Percentiles rank a stretch among this genome's conserved stretches.
Evolutionary conservation across 64 coral and sea anemone species (phyloP).

Genomic region (Catalaphyllia jardinei): DNA sequence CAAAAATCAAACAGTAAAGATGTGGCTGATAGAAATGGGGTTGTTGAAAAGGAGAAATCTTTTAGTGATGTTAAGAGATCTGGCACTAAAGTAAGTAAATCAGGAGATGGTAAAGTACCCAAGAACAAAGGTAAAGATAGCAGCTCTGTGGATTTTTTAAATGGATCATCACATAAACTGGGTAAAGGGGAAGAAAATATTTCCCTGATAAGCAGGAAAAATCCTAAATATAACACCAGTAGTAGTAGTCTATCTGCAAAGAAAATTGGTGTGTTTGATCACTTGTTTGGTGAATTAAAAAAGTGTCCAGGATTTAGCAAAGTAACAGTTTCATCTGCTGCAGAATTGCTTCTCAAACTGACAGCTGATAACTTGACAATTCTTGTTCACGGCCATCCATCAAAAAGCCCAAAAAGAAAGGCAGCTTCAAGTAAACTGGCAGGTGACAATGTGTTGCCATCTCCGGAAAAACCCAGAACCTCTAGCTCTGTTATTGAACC

Average conservation of each 20-base stretch:
- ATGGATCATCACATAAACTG: background rate
- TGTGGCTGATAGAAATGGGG: background rate
- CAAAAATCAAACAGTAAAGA: background rate
- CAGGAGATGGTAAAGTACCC: background rate
- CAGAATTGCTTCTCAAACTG: slow-evolving; percentile 32
- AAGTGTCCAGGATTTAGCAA: slow-evolving; percentile 32
- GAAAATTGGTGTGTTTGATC: slow-evolving; percentile 63
- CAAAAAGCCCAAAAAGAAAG: background rate
- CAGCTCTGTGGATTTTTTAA: background rate
- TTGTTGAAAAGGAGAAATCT: background rate
- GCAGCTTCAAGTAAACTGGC: background rate
- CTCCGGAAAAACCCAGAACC: background rate
- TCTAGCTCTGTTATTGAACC: background rate
- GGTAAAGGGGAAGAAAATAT: background rate
- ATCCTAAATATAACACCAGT: background rate
- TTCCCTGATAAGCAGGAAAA: background rate
- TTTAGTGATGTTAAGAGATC: background rate
- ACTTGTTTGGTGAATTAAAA: slow-evolving; percentile 62
- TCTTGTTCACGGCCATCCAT: background rate
- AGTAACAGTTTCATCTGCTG: slow-evolving; percentile 41
- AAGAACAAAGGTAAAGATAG: slow-evolving; percentile 1
- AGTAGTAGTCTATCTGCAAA: background rate
- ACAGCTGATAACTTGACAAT: slow-evolving; percentile 27
- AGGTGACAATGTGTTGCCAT: background rate
- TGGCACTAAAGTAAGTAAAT: background rate